Evolutionary conservation across 92 coral and sea anemone genomes (phyloP), one percentile per base, ranked within the genome.

Genomic region (Porites lobata): DNA sequence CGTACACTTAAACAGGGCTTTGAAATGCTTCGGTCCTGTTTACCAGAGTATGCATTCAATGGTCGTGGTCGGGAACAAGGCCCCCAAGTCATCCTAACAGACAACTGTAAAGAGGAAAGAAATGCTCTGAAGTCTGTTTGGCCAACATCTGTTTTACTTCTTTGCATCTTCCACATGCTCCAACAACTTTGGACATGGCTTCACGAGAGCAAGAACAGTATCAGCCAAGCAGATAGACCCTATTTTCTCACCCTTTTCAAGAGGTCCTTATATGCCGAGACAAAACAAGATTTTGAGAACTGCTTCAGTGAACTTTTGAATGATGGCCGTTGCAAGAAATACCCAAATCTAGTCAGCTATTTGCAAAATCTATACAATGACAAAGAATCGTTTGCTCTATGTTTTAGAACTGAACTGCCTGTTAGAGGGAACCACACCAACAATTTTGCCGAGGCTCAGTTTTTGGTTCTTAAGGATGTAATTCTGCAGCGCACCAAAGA

Each of bases 171-270:
- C 76, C 92, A 92, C 87, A 80, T 88, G 50, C 85, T 84, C 11
- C 92, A 92, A 87, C 90, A 88, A 86, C 75, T 84, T 32, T 91
- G 95, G 92, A 82, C 90, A 32, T 92, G 90, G 92, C 85, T 92
- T 19, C 63, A 58, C 51, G 85, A 84, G 64, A 84, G 80, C 65
- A 61, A 67, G 51, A 79, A 88, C 76, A 59, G 69, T 80, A 91
- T 91, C 89, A 77, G 79, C 78, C 92, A 92, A 85, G 88, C 80
- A 24, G 94, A 88, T 78, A 62, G 90, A 66, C 94, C 94, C 24
- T 75, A 80, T 75, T 72, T 92, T 38, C 77, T 88, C 79, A 79
- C 77, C 75, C 92, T 92, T 76, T 88, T 92, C 74, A 92, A 88
- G 89, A 88, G 69, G 67, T 86, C 75, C 76, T 72, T 92, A 24